Conservation (phyloP, 2,113 vertebrate species). For the Fulmarus glacialis region DNA sequence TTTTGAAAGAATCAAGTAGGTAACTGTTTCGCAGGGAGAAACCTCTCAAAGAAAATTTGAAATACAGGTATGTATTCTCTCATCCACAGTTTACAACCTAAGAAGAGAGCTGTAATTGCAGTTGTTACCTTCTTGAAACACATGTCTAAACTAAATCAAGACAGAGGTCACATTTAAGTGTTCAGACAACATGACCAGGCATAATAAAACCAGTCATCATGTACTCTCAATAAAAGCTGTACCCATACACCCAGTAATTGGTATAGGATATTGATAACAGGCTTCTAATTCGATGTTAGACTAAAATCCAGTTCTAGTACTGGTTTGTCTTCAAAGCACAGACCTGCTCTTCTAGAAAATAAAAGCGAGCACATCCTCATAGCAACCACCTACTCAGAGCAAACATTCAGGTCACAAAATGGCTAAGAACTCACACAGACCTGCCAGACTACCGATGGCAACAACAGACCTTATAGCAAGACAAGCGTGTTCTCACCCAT, state of each 20-base stretch:
- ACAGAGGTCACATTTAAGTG: background rate
- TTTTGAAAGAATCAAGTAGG: background rate
- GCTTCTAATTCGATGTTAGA: background rate
- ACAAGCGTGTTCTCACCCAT: background rate
- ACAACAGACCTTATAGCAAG: background rate
- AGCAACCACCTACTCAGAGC: conserved; percentile 26
- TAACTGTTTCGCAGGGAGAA: background rate
- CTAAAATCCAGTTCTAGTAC: background rate
- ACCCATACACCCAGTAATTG: background rate
- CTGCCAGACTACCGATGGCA: background rate
- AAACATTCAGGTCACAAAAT: conserved; percentile 31
- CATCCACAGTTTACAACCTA: background rate
- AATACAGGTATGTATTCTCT: background rate
- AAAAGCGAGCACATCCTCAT: conserved; percentile 27
- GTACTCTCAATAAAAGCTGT: background rate
- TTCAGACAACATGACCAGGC: background rate
- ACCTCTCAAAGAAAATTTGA: background rate
- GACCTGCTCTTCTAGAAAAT: conserved; percentile 14
- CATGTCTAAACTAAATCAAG: background rate
- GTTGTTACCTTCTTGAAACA: background rate
- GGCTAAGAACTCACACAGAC: background rate
- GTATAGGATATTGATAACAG: background rate
- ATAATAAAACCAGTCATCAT: background rate
- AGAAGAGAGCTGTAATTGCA: background rate
- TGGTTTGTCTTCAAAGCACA: background rate